Base-by-base conservation (phyloP, 2,113 vertebrate genomes). In the Peromyscus maniculatus region DNA sequence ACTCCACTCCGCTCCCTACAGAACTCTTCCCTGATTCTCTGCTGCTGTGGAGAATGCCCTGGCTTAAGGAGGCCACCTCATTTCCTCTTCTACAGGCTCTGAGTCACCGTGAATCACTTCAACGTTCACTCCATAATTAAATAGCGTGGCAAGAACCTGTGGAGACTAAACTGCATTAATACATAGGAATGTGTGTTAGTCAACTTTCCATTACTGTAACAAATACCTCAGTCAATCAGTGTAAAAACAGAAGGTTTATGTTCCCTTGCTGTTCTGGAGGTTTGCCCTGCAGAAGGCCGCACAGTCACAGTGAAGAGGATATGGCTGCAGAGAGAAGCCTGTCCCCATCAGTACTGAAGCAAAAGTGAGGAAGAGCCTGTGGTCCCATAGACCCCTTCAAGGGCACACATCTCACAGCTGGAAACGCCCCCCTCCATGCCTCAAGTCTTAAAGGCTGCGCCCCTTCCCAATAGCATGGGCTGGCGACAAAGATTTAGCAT, bases 141-240 rank as follows among this genome's bases (percentile, higher is more conserved):
- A 82, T 74, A 79, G 74, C 75, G 6, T 52, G 55, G 43, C 15
- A 43, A 69, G 17, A 78, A 74, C 46, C 74, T 52, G 1, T 28
- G 39, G 36, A 83, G 87, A 78, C 74, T 79, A 90, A 86, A 89
- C 19, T 87, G 26, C 62, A 77, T 93, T 62, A 87, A 66, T 52
- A 43, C 64, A 77, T 24, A 24, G 9, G 21, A 46, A 36, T 59
- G 46, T 39, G 26, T n/a, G 5, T 43, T 31, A 71, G 39, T 82
- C 75, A 82, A 10, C 66, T 74, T 82, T 74, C 79, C 43, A 33
- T 24, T 9, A 24, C 43, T 55, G 67, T 64, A 66, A 74, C 69
- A 84, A 66, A 77, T 10, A 64, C 19, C 87, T 21, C 7, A 19
- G 43, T 55, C 71, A 43, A 33, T 82, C 66, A 11, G 21, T 12